Conservation (phyloP, 2,888 invertebrate genomes). For the Lasioglossum villosulum region DNA sequence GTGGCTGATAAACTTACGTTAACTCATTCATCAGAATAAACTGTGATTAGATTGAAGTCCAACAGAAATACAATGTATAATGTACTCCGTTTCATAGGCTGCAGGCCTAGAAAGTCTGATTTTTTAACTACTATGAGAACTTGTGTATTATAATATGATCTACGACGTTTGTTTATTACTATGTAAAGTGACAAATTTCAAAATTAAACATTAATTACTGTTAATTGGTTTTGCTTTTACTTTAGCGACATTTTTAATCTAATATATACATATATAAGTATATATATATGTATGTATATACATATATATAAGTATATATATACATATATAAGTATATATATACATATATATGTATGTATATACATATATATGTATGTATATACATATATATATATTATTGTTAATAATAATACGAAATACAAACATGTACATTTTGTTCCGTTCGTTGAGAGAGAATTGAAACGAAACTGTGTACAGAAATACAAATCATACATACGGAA, state of each 20-base stretch:
- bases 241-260: conserved; percentile 55
- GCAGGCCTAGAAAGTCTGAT: conserved; percentile 84
- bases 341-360: too few relatives aligned
- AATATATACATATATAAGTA: too few relatives aligned
- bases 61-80: conserved; percentile 75
- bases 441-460: conserved; percentile 27
- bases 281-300: background rate
- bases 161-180: conserved; percentile 82
- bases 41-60: conserved; percentile 81
- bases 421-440: conserved; percentile 36
- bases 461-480: conserved; percentile 36
- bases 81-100: conserved; percentile 80
- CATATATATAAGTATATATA: too few relatives aligned
- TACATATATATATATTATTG: conserved; percentile 10
- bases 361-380: background rate
- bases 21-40: conserved; percentile 80
- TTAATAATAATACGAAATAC: background rate
- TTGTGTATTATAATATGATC: conserved; percentile 82
- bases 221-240: conserved; percentile 68
- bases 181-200: conserved; percentile 83
- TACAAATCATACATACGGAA: conserved; percentile 40
- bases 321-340: background rate
- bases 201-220: conserved; percentile 81
- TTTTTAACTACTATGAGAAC: conserved; percentile 82
- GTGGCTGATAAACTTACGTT: conserved; percentile 78